Base-by-base conservation (phyloP, 1,140 invertebrate genomes). In the Ips typographus region DNA sequence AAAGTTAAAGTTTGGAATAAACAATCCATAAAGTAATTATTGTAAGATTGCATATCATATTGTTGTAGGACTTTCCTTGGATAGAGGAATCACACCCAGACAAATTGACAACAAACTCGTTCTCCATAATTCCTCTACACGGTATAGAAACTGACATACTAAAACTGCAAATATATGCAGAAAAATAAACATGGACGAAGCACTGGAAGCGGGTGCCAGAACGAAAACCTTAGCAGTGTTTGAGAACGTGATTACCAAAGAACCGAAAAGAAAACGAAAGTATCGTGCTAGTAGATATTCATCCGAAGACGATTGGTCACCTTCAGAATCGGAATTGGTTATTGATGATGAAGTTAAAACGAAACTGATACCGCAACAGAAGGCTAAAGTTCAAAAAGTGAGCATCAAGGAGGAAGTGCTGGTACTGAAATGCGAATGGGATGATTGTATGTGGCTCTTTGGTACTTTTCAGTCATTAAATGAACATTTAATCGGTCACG, bases 171-270 rank as follows among this genome's bases (percentile, higher is more conserved):
- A 68, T 74, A 3, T 76, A 73, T 61, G 60, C 76, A 39, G 77
- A 78, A 69, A 73, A 72, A 62, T 60, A 65, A 69, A 5, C 37
- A 73, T 71, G 67, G 70, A 69, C 36, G 64, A 53, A 40, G 52
- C n/a, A 5, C 56, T 56, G 44, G 40, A 59, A 65, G 22, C 22
- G 22, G 64, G 57, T 43, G 60, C 65, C 42, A 74, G 76, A 60
- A 63, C 71, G 8, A 76, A 76, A 72, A 75, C 68, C 60, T 59
- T 78, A 42, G 77, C 76, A 37, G 77, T 78, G 38, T 78, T 78
- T 62, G 74, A 78, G 57, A 75, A 78, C 71, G 71, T 78, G 6
- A 61, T 72, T 6, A 59, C 67, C 8, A 73, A 72, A 59, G 64
- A 71, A 42, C 69, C 73, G 40, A 59, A 62, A 40, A 73, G 63